These are phyloP conservation scores for Morus bassanus DNA, from an alignment of 2,797 vertebrate genomes.

Conservation along the genomic window DNA sequence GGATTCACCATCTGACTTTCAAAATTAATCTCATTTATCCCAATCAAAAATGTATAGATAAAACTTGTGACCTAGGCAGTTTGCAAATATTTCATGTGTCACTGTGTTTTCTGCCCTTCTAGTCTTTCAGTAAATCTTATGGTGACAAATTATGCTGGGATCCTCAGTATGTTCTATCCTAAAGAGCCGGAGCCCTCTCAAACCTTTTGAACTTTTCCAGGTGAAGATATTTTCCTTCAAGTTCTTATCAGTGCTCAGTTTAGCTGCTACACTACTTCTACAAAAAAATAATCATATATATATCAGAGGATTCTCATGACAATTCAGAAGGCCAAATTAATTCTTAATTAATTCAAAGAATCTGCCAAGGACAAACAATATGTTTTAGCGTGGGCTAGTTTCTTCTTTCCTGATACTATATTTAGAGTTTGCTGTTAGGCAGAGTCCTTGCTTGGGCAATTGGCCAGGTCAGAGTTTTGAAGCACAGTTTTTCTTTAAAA, in stretches of 20 bases:
- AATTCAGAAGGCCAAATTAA: not conserved
- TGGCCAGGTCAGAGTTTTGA: not conserved
- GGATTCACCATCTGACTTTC: not conserved
- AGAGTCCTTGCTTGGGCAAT: not conserved
- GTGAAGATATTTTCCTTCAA: not conserved
- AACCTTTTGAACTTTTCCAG: not conserved
- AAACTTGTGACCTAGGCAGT: not conserved
- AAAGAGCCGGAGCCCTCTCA: not conserved
- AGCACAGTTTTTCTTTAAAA: constrained; percentile 3
- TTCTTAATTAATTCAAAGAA: not conserved
- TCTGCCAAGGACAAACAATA: not conserved
- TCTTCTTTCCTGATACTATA: not conserved
- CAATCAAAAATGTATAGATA: not conserved
- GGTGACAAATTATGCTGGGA: not conserved
- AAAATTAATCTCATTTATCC: not conserved
- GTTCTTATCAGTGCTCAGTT: not conserved
- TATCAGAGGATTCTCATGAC: not conserved
- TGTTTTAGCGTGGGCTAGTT: not conserved
- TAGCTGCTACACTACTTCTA: not conserved
- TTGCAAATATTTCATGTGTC: not conserved
- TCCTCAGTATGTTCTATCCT: not conserved
- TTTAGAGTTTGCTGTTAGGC: not conserved
- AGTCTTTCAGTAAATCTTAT: not conserved
- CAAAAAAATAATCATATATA: not conserved
- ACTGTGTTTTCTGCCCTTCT: not conserved